These are phyloP conservation scores for Pseudochirops corinnae DNA, from an alignment of 2,797 vertebrate genomes.

Conservation along the genomic window DNA sequence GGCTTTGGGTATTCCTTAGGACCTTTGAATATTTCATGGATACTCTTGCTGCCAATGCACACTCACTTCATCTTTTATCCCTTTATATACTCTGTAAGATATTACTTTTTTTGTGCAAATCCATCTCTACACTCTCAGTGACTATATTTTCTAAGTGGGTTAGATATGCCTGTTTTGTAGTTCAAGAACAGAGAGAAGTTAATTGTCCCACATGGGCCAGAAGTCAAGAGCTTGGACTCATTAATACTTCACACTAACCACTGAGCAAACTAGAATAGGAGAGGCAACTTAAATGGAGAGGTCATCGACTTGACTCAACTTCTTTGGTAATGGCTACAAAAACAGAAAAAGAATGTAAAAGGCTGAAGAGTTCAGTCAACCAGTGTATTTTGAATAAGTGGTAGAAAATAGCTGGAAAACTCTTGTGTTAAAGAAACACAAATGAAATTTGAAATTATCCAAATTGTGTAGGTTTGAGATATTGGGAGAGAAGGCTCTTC, in stretches of 20 bases:
- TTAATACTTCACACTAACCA: neutral
- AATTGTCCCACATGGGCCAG: neutral
- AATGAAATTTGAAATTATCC: neutral
- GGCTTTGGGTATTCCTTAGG: neutral
- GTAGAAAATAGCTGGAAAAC: neutral
- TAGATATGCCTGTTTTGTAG: neutral
- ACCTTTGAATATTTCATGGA: neutral
- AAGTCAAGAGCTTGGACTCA: neutral
- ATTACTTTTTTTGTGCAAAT: neutral
- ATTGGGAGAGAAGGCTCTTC: neutral
- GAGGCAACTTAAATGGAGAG: neutral
- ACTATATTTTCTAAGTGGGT: neutral
- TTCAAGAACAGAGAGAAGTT: neutral
- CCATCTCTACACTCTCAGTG: neutral
- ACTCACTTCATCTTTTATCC: neutral
- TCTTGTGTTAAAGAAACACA: neutral
- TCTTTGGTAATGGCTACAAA: neutral
- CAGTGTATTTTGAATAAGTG: neutral
- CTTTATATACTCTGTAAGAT: neutral
- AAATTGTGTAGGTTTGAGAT: neutral
- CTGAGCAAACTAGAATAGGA: neutral
- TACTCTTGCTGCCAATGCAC: neutral
- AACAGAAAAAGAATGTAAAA: neutral
- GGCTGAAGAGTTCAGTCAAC: neutral
- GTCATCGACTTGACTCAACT: neutral